A percentile compares a stretch with the other conserved stretches of the same genome.
Evolutionary conservation across 2,113 vertebrate genomes (phyloP).

Genomic region (Todiramphus chloris): DNA sequence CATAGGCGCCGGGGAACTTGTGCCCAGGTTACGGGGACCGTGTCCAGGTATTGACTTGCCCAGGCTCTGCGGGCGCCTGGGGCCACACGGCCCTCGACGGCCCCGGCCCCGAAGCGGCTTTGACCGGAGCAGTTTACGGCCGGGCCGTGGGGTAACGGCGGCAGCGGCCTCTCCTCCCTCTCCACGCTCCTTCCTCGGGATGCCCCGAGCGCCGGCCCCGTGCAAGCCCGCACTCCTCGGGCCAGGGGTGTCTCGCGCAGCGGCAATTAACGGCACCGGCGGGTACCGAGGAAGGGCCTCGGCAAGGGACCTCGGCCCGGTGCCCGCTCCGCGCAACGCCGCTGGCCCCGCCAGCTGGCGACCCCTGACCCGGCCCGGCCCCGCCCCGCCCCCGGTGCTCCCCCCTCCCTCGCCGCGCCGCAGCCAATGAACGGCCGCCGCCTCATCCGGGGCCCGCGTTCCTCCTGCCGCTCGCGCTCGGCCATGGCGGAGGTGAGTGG

Average conservation of each 20-base stretch:
- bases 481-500: slow-evolving; percentile 78
- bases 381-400: background rate
- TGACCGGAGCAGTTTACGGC: background rate
- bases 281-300: too few species aligned
- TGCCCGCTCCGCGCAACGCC: too few species aligned
- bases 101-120: background rate
- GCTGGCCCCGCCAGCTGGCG: too few species aligned
- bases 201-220: background rate
- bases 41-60: background rate
- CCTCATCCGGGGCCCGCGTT: slow-evolving; percentile 70
- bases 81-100: background rate
- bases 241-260: background rate
- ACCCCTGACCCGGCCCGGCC: background rate
- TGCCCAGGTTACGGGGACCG: too few species aligned
- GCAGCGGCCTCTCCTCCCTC: background rate
- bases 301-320: background rate
- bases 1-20: background rate
- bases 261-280: background rate
- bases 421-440: slow-evolving; percentile 58
- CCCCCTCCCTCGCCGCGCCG: background rate
- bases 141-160: background rate
- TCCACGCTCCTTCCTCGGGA: background rate
- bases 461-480: slow-evolving; percentile 60
- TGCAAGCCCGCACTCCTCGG: background rate
- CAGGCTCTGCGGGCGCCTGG: background rate